Percentiles rank a stretch among this genome's conserved stretches.
These are phyloP conservation scores for Polydrusus tereticollis DNA, from an alignment of 2,888 invertebrate species.

Conservation along the genomic window DNA sequence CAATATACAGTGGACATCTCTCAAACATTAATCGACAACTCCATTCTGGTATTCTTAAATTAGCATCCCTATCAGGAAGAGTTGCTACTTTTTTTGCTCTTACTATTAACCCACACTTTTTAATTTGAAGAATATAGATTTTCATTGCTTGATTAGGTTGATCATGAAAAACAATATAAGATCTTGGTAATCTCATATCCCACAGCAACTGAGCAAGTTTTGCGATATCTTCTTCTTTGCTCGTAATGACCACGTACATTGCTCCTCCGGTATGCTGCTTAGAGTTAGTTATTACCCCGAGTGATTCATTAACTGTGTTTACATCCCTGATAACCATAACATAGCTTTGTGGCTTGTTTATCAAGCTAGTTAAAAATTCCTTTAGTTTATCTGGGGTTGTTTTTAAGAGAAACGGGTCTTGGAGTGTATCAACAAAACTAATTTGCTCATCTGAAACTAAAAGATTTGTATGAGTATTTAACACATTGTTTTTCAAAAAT, in stretches of 20 bases:
- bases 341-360: slow-evolving; percentile 14
- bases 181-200: slow-evolving; percentile 19
- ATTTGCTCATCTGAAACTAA: neutral
- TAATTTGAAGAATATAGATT: slow-evolving; percentile 4
- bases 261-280: neutral
- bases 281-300: neutral
- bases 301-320: neutral
- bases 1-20: slow-evolving; percentile 28
- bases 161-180: slow-evolving; percentile 11
- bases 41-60: neutral
- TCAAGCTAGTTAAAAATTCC: neutral
- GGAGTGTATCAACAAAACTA: neutral
- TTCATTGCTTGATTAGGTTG: neutral
- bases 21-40: neutral
- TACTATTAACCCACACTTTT: slow-evolving; percentile 10
- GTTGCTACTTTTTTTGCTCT: neutral
- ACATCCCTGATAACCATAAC: neutral
- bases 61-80: neutral
- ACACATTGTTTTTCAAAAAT: neutral
- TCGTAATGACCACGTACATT: slow-evolving; percentile 6
- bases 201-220: slow-evolving; percentile 19
- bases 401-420: neutral
- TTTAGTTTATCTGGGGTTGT: neutral
- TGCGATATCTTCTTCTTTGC: neutral
- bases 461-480: neutral